Evolutionary conservation across 2,888 invertebrate species (phyloP).

Genomic region (Xylota sylvarum): DNA sequence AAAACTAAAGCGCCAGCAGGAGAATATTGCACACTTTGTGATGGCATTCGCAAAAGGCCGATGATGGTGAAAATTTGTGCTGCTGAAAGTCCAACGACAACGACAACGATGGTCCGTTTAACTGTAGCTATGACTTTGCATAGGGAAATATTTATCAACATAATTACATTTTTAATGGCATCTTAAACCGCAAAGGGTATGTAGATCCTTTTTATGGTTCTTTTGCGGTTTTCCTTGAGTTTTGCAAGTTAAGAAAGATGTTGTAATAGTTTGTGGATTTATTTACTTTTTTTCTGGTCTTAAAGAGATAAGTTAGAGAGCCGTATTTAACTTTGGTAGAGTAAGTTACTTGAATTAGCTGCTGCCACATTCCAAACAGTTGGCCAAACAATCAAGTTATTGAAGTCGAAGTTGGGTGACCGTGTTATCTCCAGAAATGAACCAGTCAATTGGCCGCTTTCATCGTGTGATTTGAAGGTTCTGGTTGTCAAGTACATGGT

Average conservation of each 20-base stretch:
- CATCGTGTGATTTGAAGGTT: too few species aligned
- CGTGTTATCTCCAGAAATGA: too few species aligned
- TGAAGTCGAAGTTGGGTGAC: too few species aligned
- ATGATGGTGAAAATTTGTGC: constrained; percentile 2
- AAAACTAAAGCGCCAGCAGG: constrained; percentile 51
- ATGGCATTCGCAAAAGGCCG: constrained; percentile 42
- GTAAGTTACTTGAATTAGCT: not conserved
- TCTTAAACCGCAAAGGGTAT: constrained; percentile 39
- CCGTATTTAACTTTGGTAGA: not conserved
- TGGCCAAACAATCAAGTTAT: not conserved
- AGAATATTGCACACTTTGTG: constrained; percentile 49
- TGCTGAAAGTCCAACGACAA: constrained; percentile 24
- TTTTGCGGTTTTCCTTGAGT: constrained; percentile 22
- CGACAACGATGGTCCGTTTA: not conserved
- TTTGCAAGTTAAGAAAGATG: constrained; percentile 13
- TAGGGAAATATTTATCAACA: constrained; percentile 55
- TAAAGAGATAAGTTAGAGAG: constrained; percentile 1
- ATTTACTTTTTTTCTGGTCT: not conserved
- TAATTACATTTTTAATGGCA: constrained; percentile 61
- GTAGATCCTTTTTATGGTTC: constrained; percentile 8
- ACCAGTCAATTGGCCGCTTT: too few species aligned
- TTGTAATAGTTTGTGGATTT: constrained; percentile 7
- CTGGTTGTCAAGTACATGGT: too few species aligned
- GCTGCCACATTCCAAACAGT: too few species aligned
- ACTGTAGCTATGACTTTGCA: constrained; percentile 22